Evolutionary conservation across 2,888 invertebrate genomes (phyloP), one percentile per base, ranked within the genome.

Genomic region (Synergus laeviventris): DNA sequence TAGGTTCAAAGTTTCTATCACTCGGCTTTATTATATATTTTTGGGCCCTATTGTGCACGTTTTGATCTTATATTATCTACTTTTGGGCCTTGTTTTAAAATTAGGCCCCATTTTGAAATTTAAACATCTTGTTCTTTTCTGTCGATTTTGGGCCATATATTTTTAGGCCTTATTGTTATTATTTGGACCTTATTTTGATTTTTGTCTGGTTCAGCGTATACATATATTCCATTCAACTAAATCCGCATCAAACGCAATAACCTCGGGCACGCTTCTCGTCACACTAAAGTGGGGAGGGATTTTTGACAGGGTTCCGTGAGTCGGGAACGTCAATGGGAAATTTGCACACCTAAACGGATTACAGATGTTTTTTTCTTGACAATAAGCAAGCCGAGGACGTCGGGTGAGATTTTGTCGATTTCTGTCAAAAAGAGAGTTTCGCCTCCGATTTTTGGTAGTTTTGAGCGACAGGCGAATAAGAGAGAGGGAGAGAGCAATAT

Each of bases 291-390:
- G 74, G 78, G 79, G 78, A 78, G 79, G 73, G 79, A 80, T 80
- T 78, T 78, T 81, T 77, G 80, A 81, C 81, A 81, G 81, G 78
- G 74, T 73, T 74, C 78, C 78, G 80, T 79, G 59, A 59, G 59
- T 14, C 59, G 14, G 59, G 75, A 31, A 66, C 78, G 75, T 89
- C 85, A 89, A 90, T 88, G 84, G 87, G 80, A 89, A 90, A 90
- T 90, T 90, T 89, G 90, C 90, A 89, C 90, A 89, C 87, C 84
- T 90, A 90, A 90, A 90, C 90, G 90, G 90, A 90, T 90, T 90
- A 90, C 90, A 90, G 90, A 90, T 90, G 90, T 91, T 90, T 89
- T 87, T 84, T 82, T 74, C 80, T 77, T 83, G 81, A 83, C 85
- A 83, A 84, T 84, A 82, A 62, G 79, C 77, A 79, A 78, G 80